Percentiles rank a stretch among this genome's conserved stretches.
Conservation (phyloP, 2,888 invertebrate species). For the Venusia cambrica region DNA sequence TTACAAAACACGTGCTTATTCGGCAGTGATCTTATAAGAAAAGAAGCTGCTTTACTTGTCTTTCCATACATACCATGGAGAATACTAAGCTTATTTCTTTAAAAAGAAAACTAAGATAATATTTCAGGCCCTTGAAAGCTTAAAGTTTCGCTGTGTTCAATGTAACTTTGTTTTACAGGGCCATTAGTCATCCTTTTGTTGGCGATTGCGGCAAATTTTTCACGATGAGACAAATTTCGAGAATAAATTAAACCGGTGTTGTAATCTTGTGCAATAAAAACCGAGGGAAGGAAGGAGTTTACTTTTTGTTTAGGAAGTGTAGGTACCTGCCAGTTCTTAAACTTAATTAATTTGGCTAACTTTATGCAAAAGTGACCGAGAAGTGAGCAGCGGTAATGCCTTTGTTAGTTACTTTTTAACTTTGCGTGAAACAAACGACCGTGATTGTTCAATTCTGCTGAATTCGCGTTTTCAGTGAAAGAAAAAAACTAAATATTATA, state of each 20-base stretch:
- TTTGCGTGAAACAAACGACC: constrained; percentile 28
- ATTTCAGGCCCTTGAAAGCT: constrained; percentile 70
- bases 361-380: constrained; percentile 32
- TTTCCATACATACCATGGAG: background rate
- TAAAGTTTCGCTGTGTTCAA: constrained; percentile 62
- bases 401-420: constrained; percentile 31
- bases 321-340: constrained; percentile 38
- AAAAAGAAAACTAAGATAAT: constrained; percentile 56
- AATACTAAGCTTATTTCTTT: background rate
- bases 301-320: constrained; percentile 36
- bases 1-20: constrained; percentile 12
- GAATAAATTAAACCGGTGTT: constrained; percentile 75
- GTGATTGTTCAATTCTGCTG: constrained; percentile 30
- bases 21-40: constrained; percentile 8
- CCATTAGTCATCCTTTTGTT: constrained; percentile 79
- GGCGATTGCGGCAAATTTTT: constrained; percentile 74
- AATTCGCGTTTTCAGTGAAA: constrained; percentile 17
- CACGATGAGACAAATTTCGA: constrained; percentile 77
- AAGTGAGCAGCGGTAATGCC: constrained; percentile 27
- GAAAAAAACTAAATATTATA: too few species aligned
- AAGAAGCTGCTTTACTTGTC: constrained; percentile 2
- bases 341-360: constrained; percentile 35
- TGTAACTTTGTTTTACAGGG: constrained; percentile 74
- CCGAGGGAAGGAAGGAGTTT: constrained; percentile 36
- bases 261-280: constrained; percentile 70